Evolutionary conservation across 1,140 invertebrate species (phyloP).

Genomic region (Anastatus disparis): DNA sequence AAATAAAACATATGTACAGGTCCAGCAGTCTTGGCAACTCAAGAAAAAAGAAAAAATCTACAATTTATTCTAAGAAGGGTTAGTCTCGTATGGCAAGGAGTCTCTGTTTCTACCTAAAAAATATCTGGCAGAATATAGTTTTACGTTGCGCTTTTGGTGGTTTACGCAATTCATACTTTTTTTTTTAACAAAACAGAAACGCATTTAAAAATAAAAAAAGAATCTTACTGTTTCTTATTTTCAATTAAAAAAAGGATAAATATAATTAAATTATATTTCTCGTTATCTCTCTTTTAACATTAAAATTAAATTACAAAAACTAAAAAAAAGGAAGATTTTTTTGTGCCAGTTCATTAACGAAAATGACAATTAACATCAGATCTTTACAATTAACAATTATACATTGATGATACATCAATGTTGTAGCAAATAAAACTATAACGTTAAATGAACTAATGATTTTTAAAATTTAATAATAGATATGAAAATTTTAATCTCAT

Average conservation of each 20-base stretch:
- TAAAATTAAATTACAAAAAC: slow-evolving; percentile 1
- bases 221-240: too few relatives aligned
- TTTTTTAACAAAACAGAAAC: slow-evolving; percentile 12
- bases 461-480: too few relatives aligned
- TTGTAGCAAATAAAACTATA: neutral
- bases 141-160: slow-evolving; percentile 1
- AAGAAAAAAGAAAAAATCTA: slow-evolving; percentile 29
- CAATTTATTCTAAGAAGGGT: slow-evolving; percentile 33
- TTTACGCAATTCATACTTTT: slow-evolving; percentile 2
- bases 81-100: slow-evolving; percentile 44
- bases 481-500: neutral
- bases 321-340: slow-evolving; percentile 7
- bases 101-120: slow-evolving; percentile 20
- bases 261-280: too few relatives aligned
- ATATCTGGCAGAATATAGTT: slow-evolving; percentile 14
- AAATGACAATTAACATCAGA: slow-evolving; percentile 8
- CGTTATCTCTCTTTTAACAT: too few relatives aligned
- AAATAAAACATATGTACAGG: slow-evolving; percentile 45
- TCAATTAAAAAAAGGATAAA: too few relatives aligned
- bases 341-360: slow-evolving; percentile 18
- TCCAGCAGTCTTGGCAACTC: slow-evolving; percentile 49
- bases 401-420: slow-evolving; percentile 29
- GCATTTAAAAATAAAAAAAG: neutral
- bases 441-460: slow-evolving; percentile 18
- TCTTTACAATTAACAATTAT: slow-evolving; percentile 12